These are phyloP conservation scores for Poicephalus gulielmi DNA, from an alignment of 2,113 vertebrate genomes.

Conservation along the genomic window DNA sequence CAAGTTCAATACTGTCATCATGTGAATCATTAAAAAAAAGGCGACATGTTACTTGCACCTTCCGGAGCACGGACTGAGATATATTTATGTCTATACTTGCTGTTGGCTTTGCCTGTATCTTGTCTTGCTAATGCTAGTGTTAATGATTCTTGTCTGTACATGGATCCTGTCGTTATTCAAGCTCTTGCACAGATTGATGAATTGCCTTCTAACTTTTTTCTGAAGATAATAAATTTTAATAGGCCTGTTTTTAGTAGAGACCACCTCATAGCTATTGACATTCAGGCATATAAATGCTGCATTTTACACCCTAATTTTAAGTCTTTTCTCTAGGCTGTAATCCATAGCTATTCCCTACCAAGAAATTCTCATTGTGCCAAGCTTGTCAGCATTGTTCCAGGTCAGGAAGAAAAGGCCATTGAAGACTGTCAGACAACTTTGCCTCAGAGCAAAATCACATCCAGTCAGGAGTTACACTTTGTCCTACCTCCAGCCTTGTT, in stretches of 20 bases:
- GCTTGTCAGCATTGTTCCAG: background rate
- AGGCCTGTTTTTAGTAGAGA: background rate
- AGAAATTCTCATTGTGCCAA: background rate
- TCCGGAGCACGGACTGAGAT: too few species aligned
- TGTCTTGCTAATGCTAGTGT: too few species aligned
- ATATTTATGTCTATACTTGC: too few species aligned
- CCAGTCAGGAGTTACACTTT: background rate
- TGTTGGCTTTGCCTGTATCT: too few species aligned
- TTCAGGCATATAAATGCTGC: background rate
- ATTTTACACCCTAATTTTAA: background rate
- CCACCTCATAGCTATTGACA: accelerated
- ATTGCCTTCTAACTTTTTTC: too few species aligned
- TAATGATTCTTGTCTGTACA: too few species aligned
- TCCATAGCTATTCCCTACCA: background rate
- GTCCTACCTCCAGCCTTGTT: background rate
- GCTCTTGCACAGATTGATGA: too few species aligned
- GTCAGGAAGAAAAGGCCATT: background rate
- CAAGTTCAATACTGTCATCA: background rate
- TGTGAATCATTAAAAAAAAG: background rate
- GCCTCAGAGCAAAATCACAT: background rate
- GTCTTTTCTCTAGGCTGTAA: background rate
- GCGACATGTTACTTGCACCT: accelerated
- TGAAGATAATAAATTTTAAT: background rate
- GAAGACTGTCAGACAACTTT: background rate
- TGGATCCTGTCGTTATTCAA: too few species aligned